Conservation (phyloP, 2,888 invertebrate genomes). For the Cataglyphis altisquamis region DNA sequence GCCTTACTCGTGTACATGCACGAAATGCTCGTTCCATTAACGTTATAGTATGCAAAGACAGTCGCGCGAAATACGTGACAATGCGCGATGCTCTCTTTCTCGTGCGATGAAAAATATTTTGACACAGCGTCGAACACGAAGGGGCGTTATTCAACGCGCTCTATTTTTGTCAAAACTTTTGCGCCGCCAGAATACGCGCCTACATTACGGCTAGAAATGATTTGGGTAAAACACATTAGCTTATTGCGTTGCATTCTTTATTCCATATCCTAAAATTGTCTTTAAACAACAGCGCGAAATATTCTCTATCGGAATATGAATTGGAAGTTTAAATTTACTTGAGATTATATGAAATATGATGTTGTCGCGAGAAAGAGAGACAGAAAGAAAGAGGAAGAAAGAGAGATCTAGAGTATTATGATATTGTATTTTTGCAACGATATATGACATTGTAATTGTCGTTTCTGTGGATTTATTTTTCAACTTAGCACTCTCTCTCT, state of each 20-base stretch:
- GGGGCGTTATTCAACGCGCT: neutral
- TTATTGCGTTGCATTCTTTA: slow-evolving; percentile 10
- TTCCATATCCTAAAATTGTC: neutral
- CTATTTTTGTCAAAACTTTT: slow-evolving; percentile 16
- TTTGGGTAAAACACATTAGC: slow-evolving; percentile 29
- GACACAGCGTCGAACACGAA: neutral
- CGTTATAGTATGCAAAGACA: slow-evolving; percentile 31
- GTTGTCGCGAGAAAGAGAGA: neutral
- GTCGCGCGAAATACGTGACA: slow-evolving; percentile 26
- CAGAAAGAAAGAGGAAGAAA: neutral
- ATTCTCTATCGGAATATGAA: neutral
- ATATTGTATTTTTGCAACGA: neutral
- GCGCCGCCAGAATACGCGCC: neutral
- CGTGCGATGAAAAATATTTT: slow-evolving; percentile 43
- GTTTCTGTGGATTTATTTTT: slow-evolving; percentile 1
- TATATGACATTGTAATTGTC: neutral
- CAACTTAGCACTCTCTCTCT: neutral
- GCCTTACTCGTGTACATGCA: slow-evolving; percentile 21
- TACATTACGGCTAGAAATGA: slow-evolving; percentile 19
- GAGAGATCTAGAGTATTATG: too few species aligned
- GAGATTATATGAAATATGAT: neutral
- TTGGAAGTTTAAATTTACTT: neutral
- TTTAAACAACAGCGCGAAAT: neutral
- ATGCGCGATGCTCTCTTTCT: slow-evolving; percentile 20
- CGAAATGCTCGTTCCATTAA: slow-evolving; percentile 53